Conservation (phyloP, 1,140 invertebrate genomes). For the Brachionus paranguensis region DNA sequence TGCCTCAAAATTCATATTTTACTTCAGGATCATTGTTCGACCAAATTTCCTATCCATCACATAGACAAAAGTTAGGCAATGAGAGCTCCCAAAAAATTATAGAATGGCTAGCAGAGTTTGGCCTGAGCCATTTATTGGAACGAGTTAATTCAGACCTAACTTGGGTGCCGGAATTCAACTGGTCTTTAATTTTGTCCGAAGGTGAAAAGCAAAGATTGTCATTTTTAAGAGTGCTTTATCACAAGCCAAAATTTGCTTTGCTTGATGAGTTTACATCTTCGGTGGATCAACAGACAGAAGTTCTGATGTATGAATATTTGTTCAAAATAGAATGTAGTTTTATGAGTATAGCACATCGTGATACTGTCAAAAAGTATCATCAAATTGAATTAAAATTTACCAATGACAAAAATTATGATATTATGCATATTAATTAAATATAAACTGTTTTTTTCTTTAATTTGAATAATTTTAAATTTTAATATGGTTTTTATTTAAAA, state of each 20-base stretch:
- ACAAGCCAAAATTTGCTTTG: conserved; percentile 59
- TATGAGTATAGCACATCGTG: conserved; percentile 58
- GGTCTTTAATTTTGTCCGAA: conserved; percentile 62
- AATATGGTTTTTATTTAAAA: background rate
- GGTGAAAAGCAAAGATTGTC: conserved; percentile 63
- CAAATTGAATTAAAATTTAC: conserved; percentile 52
- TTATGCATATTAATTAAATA: background rate
- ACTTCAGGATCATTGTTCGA: conserved; percentile 60
- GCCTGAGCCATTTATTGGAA: conserved; percentile 21
- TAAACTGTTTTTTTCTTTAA: background rate
- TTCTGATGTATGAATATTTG: conserved; percentile 57
- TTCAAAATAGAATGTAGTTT: conserved; percentile 56
- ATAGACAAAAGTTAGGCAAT: background rate
- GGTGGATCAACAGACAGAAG: conserved; percentile 59
- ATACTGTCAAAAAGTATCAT: conserved; percentile 57
- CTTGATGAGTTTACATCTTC: conserved; percentile 65
- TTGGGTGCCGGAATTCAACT: conserved; percentile 43
- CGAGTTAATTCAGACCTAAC: conserved; percentile 10
- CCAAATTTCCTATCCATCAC: conserved; percentile 56
- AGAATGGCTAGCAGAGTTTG: background rate
- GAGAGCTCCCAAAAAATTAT: background rate
- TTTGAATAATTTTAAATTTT: background rate
- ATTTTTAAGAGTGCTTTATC: conserved; percentile 62
- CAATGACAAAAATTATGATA: background rate
- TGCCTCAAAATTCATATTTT: conserved; percentile 63